Evolutionary conservation across 2,797 vertebrate species (phyloP).

Genomic region (Podargus strigoides): DNA sequence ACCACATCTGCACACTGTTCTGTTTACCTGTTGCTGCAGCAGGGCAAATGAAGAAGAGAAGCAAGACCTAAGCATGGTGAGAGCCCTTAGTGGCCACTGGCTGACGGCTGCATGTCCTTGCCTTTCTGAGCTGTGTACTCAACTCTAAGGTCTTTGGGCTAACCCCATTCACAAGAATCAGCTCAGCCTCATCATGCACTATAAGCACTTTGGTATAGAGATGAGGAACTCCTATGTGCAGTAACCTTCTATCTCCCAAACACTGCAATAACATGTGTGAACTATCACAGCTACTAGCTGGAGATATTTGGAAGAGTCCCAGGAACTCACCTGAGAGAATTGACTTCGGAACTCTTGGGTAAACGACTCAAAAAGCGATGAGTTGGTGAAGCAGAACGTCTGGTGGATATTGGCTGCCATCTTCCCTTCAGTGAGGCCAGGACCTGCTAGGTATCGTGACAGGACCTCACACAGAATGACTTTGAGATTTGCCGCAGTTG

Average conservation of each 20-base stretch:
- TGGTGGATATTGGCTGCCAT: slow-evolving; percentile 69
- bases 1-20: background rate
- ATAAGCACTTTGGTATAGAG: background rate
- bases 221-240: background rate
- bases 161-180: background rate
- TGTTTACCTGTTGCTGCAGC: background rate
- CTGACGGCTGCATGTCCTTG: background rate
- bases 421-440: background rate
- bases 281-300: background rate
- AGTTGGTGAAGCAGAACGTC: slow-evolving; percentile 69
- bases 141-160: background rate
- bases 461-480: slow-evolving; percentile 64
- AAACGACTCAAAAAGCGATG: slow-evolving; percentile 63
- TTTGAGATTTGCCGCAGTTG: slow-evolving; percentile 59
- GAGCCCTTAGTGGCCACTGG: background rate
- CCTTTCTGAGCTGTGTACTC: background rate
- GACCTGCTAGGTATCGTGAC: background rate
- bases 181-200: background rate
- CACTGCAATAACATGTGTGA: accelerated
- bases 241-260: accelerated
- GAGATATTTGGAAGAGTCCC: background rate
- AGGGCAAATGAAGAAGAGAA: background rate
- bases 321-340: slow-evolving; percentile 63
- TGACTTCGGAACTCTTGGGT: slow-evolving; percentile 66
- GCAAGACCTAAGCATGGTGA: background rate